Base-by-base conservation (phyloP, 1,140 invertebrate genomes). In the Drosophila persimilis region DNA sequence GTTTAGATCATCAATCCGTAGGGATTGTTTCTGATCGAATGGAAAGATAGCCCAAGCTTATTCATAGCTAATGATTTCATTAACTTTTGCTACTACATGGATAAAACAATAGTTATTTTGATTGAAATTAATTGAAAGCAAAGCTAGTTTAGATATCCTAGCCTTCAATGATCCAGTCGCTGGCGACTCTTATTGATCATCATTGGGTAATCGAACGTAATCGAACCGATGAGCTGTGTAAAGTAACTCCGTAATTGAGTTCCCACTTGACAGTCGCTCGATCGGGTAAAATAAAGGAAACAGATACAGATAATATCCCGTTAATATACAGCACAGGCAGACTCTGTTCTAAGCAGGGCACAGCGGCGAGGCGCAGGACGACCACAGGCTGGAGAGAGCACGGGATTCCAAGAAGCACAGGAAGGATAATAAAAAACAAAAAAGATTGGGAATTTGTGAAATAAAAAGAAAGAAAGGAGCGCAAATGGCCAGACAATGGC, bases 391-490 rank as follows among this genome's bases (percentile, higher is more conserved):
- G 24, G 24, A 26, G 29, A 44, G 31, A 31, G 48, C 13, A 47
- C 41, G 52, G 43, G 46, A 20, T 84, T 85, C 80, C 61, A 22
- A 63, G 81, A 85, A 85, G 53, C 46, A 62, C 54, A 45, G 47
- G 72, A 44, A 73, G 56, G 56, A 77, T 81, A 85, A 85, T 86
- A 86, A 84, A 84, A 35, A 67, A 69, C 53, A 58, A 61, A 81
- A 52, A 60, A 35, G 26, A 74, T 67, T 66, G 72, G 71, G 50
- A 74, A 74, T 71, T 73, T 73, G 57, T 43, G 61, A 44, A 55
- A 46, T 31, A n/a, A 35, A 35, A 35, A 35, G 24, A 66, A 53
- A 46, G 73, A 78, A 43, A 86, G 63, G 64, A 77, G 74, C 74
- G 24, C 70, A 77, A 85, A 77, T 65, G 69, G 58, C 71, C 71